phyloP scores from a whole-genome alignment of 2,797 vertebrate genomes.

The Mareca penelope region DNA sequence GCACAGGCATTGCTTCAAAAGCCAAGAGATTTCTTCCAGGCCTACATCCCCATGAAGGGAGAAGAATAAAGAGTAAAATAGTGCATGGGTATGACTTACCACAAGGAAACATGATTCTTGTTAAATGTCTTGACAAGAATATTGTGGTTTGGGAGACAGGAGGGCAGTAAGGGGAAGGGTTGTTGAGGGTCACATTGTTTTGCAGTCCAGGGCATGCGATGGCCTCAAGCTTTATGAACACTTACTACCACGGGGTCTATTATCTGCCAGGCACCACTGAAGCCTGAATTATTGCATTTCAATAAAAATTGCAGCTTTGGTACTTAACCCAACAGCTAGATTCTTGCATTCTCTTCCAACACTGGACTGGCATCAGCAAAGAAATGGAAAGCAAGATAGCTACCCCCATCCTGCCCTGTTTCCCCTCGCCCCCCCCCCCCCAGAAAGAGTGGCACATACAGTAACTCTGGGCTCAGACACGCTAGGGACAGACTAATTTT shows the following conservation, averaged over 20 bases:
- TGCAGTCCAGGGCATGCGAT: slow-evolving; percentile 10
- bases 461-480: neutral
- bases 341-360: neutral
- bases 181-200: slow-evolving; percentile 29
- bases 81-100: neutral
- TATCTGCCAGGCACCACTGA: slow-evolving; percentile 21
- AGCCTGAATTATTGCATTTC: slow-evolving; percentile 59
- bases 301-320: slow-evolving; percentile 52
- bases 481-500: neutral
- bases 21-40: neutral
- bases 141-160: slow-evolving; percentile 33
- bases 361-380: neutral
- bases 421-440: too few species aligned
- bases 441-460: neutral
- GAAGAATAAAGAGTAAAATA: neutral
- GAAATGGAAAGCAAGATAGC: neutral
- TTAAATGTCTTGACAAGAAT: slow-evolving; percentile 60
- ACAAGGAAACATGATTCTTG: slow-evolving; percentile 40
- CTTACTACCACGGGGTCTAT: neutral
- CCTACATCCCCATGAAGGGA: neutral
- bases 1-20: neutral
- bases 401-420: neutral
- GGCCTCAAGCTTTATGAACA: slow-evolving; percentile 49
- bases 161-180: slow-evolving; percentile 39
- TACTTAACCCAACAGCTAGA: slow-evolving; percentile 37